A percentile compares a stretch with the other conserved stretches of the same genome.
Evolutionary conservation across 1,140 invertebrate species (phyloP).

Genomic region (Leptonema lineaticorne): DNA sequence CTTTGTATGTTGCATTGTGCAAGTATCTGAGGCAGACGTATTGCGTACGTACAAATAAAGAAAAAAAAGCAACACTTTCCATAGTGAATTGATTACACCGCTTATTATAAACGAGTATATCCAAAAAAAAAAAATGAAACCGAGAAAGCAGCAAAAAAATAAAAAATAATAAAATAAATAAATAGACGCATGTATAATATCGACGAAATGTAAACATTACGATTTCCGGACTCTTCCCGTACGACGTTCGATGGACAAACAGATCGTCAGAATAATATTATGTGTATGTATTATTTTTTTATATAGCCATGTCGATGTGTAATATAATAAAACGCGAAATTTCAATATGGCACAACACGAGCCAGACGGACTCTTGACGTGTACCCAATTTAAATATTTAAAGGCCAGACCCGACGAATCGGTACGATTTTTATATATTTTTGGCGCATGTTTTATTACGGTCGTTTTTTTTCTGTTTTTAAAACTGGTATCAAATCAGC

Average conservation of each 20-base stretch:
- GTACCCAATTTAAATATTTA: slow-evolving; percentile 29
- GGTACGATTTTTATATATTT: slow-evolving; percentile 25
- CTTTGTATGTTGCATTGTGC: slow-evolving; percentile 12
- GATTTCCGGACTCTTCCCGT: neutral
- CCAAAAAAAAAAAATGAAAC: neutral
- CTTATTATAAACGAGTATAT: neutral
- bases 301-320: neutral
- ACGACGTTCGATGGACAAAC: too few species aligned
- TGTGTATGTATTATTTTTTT: neutral
- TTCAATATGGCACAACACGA: neutral
- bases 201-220: neutral
- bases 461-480: slow-evolving; percentile 25
- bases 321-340: neutral
- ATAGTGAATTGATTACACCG: neutral
- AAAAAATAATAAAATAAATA: too few species aligned
- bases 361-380: neutral
- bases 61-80: slow-evolving; percentile 9
- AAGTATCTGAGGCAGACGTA: neutral
- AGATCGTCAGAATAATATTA: neutral
- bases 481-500: slow-evolving; percentile 11
- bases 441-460: slow-evolving; percentile 18
- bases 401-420: slow-evolving; percentile 15
- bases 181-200: neutral
- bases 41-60: neutral
- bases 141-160: too few species aligned